phyloP scores from a whole-genome alignment of 2,113 vertebrate genomes.

The Albula glossodonta region DNA sequence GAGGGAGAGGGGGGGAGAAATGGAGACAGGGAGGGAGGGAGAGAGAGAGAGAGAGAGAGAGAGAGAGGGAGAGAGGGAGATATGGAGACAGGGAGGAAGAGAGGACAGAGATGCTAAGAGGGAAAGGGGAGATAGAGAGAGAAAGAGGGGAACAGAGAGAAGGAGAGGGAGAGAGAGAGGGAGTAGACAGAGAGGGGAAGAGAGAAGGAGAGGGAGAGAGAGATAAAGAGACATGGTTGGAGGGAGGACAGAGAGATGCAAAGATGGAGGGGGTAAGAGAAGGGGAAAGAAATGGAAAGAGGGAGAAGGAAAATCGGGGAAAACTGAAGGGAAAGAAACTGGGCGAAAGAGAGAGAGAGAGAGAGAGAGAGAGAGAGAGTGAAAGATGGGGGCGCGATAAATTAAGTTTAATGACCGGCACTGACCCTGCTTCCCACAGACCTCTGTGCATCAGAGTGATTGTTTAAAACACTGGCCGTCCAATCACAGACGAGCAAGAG shows the following conservation, averaged over 20 bases:
- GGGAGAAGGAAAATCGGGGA: neutral
- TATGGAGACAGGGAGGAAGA: neutral
- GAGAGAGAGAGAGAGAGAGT: neutral
- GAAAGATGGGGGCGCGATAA: neutral
- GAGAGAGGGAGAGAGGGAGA: neutral
- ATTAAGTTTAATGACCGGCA: neutral
- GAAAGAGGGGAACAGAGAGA: neutral
- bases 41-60: neutral
- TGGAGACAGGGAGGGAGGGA: too few species aligned
- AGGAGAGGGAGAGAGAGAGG: neutral
- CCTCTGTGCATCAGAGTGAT: neutral
- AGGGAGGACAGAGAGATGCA: neutral
- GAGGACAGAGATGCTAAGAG: neutral
- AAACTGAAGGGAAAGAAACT: neutral
- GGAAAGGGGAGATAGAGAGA: neutral
- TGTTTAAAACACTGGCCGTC: neutral
- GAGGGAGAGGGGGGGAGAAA: neutral
- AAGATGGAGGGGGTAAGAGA: too few species aligned
- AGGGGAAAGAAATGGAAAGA: neutral
- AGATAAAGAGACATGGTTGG: neutral
- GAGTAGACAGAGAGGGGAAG: neutral
- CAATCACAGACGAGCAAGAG: neutral
- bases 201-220: neutral
- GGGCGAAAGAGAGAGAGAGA: neutral
- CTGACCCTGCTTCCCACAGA: neutral